Evolutionary conservation across 2,113 vertebrate species (phyloP).

Genomic region (Spea bombifrons): DNA sequence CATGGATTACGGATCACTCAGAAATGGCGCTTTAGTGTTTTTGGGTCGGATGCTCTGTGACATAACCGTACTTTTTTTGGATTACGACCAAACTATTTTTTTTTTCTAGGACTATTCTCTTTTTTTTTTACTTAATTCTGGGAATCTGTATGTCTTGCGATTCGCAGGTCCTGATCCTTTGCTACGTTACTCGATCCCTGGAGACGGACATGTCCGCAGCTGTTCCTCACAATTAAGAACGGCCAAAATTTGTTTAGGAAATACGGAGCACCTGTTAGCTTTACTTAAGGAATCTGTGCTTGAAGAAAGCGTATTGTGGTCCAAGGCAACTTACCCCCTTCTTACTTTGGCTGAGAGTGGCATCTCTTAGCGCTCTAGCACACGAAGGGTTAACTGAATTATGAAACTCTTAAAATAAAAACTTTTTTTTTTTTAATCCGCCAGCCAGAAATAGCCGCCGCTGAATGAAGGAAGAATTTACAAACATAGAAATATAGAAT

Average conservation of each 20-base stretch:
- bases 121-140: constrained; percentile 4
- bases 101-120: constrained; percentile 3
- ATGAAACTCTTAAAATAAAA: background rate
- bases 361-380: background rate
- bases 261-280: constrained; percentile 42
- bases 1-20: constrained; percentile 3
- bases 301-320: background rate
- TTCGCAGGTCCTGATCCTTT: constrained; percentile 39
- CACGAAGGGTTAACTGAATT: background rate
- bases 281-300: constrained; percentile 5
- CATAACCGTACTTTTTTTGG: constrained; percentile 28
- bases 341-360: background rate
- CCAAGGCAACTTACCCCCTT: too few relatives aligned
- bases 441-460: too few relatives aligned
- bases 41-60: constrained; percentile 30
- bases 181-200: constrained; percentile 50
- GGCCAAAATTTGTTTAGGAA: constrained; percentile 24
- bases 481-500: too few relatives aligned
- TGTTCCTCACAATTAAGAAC: constrained; percentile 11
- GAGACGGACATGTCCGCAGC: constrained; percentile 11
- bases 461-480: too few relatives aligned
- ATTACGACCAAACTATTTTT: background rate
- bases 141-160: constrained; percentile 18
- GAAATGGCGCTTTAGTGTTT: background rate
- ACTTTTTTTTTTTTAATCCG: too few relatives aligned